Evolutionary conservation across 2,888 invertebrate genomes (phyloP).

Genomic region (Lithophane ornitopus): DNA sequence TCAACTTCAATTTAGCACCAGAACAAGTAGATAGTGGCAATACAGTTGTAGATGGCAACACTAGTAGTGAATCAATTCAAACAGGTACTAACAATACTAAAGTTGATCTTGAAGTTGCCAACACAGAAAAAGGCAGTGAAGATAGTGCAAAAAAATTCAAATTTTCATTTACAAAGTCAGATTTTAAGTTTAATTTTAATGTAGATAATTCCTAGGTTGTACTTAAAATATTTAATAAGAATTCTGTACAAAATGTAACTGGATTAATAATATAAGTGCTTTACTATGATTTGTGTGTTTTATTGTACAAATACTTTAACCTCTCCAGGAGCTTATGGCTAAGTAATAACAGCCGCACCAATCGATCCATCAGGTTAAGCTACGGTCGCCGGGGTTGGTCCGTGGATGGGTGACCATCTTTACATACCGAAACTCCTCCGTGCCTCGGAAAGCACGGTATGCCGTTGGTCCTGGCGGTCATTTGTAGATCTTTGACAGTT

Average conservation of each 20-base stretch:
- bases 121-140: constrained; percentile 60
- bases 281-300: constrained; percentile 44
- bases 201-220: constrained; percentile 73
- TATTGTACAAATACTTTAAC: constrained; percentile 17
- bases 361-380: no score
- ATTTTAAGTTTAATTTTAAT: constrained; percentile 93
- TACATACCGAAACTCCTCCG: no score
- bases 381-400: no score
- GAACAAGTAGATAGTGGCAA: constrained; percentile 73
- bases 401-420: no score
- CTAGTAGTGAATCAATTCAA: constrained; percentile 47
- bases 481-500: no score
- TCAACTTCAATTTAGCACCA: constrained; percentile 82
- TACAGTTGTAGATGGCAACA: constrained; percentile 52
- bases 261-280: constrained; percentile 59
- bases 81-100: constrained; percentile 56
- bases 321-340: no score
- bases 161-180: constrained; percentile 87
- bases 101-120: constrained; percentile 55
- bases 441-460: no score
- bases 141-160: constrained; percentile 75
- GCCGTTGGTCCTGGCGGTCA: no score
- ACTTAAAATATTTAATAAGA: constrained; percentile 51
- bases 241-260: constrained; percentile 57
- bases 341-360: no score